Evolutionary conservation across 1,140 invertebrate genomes (phyloP).

Genomic region (Mya arenaria): DNA sequence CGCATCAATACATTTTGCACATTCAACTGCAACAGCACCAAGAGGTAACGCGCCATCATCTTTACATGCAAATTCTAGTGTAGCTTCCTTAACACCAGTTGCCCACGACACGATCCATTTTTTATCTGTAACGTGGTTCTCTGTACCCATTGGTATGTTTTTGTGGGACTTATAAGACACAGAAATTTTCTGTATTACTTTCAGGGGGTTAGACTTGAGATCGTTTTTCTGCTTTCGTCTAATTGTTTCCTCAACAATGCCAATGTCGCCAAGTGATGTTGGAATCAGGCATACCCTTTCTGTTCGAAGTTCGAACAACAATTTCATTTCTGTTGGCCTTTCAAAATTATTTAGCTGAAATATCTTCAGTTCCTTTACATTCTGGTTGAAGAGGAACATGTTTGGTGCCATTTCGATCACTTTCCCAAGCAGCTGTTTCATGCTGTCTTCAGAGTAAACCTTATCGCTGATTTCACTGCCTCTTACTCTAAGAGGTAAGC

Average conservation of each 20-base stretch:
- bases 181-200: not conserved
- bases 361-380: slow-evolving; percentile 61
- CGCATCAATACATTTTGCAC: not conserved
- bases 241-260: not conserved
- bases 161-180: not conserved
- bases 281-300: slow-evolving; percentile 73
- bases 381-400: slow-evolving; percentile 70
- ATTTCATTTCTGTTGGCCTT: not conserved
- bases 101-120: slow-evolving; percentile 63
- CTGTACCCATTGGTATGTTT: not conserved
- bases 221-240: not conserved
- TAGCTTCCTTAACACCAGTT: slow-evolving; percentile 44
- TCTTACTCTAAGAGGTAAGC: slow-evolving; percentile 67
- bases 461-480: slow-evolving; percentile 68
- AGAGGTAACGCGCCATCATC: slow-evolving; percentile 56
- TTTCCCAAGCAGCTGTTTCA: slow-evolving; percentile 60
- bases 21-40: slow-evolving; percentile 56
- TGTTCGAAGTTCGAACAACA: slow-evolving; percentile 49
- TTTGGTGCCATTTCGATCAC: slow-evolving; percentile 56
- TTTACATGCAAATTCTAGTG: not conserved
- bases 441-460: slow-evolving; percentile 59
- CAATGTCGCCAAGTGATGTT: not conserved
- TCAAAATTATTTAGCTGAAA: slow-evolving; percentile 56
- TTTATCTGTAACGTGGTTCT: not conserved
- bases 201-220: not conserved